Conservation (phyloP, 2,113 vertebrate species). For the Hystrix brachyura region DNA sequence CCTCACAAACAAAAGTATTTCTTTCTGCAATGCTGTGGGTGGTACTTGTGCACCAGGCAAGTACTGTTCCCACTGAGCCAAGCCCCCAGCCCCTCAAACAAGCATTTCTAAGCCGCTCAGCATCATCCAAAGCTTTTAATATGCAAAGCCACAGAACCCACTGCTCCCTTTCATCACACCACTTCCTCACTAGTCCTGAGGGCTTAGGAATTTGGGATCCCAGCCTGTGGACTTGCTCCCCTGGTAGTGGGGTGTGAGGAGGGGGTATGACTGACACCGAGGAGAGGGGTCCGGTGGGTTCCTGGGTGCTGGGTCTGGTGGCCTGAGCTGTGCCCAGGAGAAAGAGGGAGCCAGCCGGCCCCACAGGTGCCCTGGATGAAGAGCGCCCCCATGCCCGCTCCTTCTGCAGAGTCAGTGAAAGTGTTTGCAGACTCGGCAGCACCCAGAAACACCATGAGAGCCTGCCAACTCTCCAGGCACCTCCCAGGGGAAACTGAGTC, state of each 20-base stretch:
- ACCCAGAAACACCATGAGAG: no score
- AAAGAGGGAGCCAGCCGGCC: no score
- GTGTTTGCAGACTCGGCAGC: neutral
- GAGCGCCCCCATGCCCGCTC: accelerated
- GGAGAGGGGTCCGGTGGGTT: accelerated
- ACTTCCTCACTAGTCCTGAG: accelerated
- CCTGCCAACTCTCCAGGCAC: neutral
- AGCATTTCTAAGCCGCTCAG: neutral
- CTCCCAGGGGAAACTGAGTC: neutral
- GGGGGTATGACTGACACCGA: accelerated
- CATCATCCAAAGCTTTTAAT: neutral
- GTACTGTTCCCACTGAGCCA: neutral
- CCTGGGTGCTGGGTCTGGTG: neutral
- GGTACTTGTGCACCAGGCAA: neutral
- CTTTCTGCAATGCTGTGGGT: neutral
- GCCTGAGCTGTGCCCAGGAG: neutral
- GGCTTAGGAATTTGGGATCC: neutral
- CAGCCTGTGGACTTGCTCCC: accelerated
- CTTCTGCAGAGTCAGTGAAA: neutral
- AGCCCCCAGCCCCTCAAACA: neutral
- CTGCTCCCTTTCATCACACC: accelerated
- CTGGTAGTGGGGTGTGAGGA: neutral
- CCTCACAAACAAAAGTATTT: neutral
- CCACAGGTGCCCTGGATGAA: neutral
- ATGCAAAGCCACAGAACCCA: neutral